Evolutionary conservation across 2,797 vertebrate genomes (phyloP).

Genomic region (Coranthus polyacanthus): DNA sequence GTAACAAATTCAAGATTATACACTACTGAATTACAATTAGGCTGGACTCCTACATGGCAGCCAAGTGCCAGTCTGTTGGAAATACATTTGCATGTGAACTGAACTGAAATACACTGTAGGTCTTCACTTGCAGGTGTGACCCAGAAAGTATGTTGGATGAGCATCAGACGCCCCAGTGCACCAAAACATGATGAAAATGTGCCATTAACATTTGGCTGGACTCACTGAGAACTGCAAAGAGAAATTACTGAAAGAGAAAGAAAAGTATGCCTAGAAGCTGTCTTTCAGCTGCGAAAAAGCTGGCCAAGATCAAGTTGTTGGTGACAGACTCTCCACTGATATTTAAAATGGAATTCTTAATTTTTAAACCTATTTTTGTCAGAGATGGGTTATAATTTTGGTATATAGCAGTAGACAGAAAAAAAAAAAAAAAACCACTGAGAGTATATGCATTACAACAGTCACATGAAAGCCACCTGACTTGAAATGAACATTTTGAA

Average conservation of each 20-base stretch:
- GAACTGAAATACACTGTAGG: conserved; percentile 38
- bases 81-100: conserved; percentile 45
- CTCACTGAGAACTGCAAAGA: conserved; percentile 26
- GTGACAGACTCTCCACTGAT: background rate
- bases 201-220: conserved; percentile 59
- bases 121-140: conserved; percentile 73
- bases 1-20: conserved; percentile 80
- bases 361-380: conserved; percentile 17
- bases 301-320: conserved; percentile 8
- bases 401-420: conserved; percentile 4
- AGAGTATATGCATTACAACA: conserved; percentile 10
- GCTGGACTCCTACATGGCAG: conserved; percentile 49
- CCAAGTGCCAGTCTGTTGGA: conserved; percentile 45
- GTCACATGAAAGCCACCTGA: conserved; percentile 16
- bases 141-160: conserved; percentile 67
- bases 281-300: conserved; percentile 18
- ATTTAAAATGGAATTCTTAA: background rate
- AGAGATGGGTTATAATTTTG: background rate
- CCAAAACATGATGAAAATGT: conserved; percentile 63
- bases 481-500: conserved; percentile 27
- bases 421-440: background rate
- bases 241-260: conserved; percentile 30
- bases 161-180: conserved; percentile 41
- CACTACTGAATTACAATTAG: conserved; percentile 78
- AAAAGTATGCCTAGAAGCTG: conserved; percentile 3